These are phyloP conservation scores for Ammospiza caudacuta DNA, from an alignment of 2,113 vertebrate species.

Conservation along the genomic window DNA sequence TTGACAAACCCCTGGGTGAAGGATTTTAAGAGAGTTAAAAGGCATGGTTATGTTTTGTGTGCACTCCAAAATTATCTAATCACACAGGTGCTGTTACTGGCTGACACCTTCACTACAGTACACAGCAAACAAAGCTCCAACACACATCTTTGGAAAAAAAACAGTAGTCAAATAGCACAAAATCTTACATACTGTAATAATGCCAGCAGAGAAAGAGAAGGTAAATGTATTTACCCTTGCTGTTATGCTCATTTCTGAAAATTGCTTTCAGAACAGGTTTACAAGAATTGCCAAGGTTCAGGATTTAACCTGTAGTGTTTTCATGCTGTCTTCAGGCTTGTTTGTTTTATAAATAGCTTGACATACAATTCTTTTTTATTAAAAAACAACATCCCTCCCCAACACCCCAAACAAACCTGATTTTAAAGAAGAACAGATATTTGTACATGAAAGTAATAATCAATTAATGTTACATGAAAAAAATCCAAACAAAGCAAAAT, in stretches of 20 bases:
- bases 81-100: background rate
- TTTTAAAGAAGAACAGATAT: background rate
- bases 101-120: background rate
- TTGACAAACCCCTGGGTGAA: background rate
- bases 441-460: background rate
- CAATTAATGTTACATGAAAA: background rate
- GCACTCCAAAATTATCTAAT: background rate
- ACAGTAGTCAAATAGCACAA: background rate
- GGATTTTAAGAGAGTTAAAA: slow-evolving; percentile 1
- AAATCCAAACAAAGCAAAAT: background rate
- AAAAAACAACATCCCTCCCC: background rate
- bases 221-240: background rate
- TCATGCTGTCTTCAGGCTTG: background rate
- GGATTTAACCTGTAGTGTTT: background rate
- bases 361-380: background rate
- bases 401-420: background rate
- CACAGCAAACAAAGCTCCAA: background rate
- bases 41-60: background rate
- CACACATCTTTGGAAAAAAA: background rate
- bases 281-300: background rate
- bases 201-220: background rate
- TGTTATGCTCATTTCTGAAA: background rate
- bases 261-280: background rate
- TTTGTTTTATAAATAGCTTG: background rate
- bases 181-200: background rate